A percentile compares a stretch with the other conserved stretches of the same genome.
Evolutionary conservation across 2,113 vertebrate species (phyloP).

Genomic region (Suricata suricatta): DNA sequence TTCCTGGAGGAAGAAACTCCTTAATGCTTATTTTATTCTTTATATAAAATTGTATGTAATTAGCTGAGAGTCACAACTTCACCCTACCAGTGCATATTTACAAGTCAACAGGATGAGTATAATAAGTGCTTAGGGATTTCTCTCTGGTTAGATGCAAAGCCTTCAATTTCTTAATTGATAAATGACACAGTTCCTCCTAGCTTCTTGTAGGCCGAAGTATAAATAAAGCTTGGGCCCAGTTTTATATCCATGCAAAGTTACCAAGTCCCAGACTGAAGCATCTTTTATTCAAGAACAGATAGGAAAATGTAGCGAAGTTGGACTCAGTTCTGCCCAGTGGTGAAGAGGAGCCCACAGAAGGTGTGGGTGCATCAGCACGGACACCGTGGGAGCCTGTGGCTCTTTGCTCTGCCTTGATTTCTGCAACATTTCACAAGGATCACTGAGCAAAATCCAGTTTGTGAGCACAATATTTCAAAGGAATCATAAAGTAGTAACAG

Average conservation of each 20-base stretch:
- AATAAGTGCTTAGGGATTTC: not conserved
- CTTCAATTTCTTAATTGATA: conserved; percentile 27
- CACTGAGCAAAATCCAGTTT: not conserved
- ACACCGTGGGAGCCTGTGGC: not conserved
- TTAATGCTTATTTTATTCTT: conserved; percentile 29
- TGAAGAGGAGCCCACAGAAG: not conserved
- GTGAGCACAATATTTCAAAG: not conserved
- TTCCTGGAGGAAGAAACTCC: not conserved
- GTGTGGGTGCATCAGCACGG: fast-evolving
- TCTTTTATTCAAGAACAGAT: not conserved
- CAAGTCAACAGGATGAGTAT: not conserved
- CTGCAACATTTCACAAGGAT: not conserved
- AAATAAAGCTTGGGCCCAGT: not conserved
- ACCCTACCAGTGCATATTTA: not conserved
- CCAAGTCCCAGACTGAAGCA: not conserved
- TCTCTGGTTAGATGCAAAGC: not conserved
- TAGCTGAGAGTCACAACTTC: conserved; percentile 1
- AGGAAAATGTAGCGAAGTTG: not conserved
- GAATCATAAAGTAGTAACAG: not conserved
- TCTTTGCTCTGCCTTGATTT: not conserved
- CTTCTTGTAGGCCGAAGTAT: not conserved
- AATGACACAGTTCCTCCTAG: not conserved
- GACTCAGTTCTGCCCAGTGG: not conserved
- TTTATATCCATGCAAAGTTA: not conserved
- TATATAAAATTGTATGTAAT: not conserved